These are phyloP conservation scores for Atethmia centrago DNA, from an alignment of 2,888 invertebrate genomes.

Conservation along the genomic window DNA sequence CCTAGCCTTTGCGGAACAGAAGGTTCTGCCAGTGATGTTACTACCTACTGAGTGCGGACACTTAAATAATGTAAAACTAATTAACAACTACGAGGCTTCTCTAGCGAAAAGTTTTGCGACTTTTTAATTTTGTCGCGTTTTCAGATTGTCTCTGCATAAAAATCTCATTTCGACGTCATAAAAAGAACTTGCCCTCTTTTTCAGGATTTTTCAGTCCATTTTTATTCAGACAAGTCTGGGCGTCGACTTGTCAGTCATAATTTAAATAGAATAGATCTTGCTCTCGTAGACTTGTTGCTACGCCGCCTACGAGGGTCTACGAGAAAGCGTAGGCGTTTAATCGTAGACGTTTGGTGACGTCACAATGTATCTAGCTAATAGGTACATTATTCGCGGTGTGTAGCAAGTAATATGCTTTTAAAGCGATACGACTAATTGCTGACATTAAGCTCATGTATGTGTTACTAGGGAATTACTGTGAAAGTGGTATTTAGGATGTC, in stretches of 20 bases:
- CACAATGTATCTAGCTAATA: conserved; percentile 66
- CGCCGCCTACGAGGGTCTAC: conserved; percentile 59
- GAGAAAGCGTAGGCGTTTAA: conserved; percentile 55
- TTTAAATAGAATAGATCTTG: conserved; percentile 28
- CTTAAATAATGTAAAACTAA: conserved; percentile 51
- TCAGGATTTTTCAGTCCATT: conserved; percentile 19
- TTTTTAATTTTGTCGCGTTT: conserved; percentile 37
- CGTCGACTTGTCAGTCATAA: conserved; percentile 31
- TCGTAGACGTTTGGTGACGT: conserved; percentile 59
- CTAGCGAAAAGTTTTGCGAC: conserved; percentile 3
- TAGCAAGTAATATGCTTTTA: conserved; percentile 66
- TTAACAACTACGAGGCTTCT: conserved; percentile 31
- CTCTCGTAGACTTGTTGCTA: conserved; percentile 58
- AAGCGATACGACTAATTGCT: conserved; percentile 62
- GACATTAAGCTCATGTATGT: conserved; percentile 49
- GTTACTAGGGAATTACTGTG: conserved; percentile 50
- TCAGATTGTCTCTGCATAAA: conserved; percentile 29
- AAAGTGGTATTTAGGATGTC: conserved; percentile 26
- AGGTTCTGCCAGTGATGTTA: conserved; percentile 25
- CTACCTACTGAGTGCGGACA: conserved; percentile 3
- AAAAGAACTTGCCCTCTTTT: conserved; percentile 31
- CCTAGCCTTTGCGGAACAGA: conserved; percentile 31
- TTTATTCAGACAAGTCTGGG: conserved; percentile 32
- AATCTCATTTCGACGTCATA: conserved; percentile 40
- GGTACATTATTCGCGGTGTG: conserved; percentile 64